Percentiles rank a stretch among this genome's conserved stretches.
Conservation (phyloP, 2,888 invertebrate genomes). For the Masnerella sp. region DNA sequence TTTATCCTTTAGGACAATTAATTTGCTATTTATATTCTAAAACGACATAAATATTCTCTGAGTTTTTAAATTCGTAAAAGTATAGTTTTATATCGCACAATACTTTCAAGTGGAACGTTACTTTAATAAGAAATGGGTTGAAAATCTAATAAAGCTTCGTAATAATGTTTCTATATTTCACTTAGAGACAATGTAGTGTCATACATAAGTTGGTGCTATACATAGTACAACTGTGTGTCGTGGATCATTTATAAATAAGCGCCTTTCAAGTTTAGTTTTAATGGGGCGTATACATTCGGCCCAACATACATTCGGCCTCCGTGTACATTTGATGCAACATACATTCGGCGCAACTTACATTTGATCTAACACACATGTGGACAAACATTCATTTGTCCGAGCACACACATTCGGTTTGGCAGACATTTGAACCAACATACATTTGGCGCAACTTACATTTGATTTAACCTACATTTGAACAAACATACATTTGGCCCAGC, state of each 20-base stretch:
- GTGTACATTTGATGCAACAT: too few relatives aligned
- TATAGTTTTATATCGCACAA: not conserved
- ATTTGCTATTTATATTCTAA: constrained; percentile 1
- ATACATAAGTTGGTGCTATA: constrained; percentile 15
- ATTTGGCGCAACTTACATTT: too few relatives aligned
- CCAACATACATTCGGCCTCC: too few relatives aligned
- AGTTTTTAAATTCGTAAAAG: constrained; percentile 10
- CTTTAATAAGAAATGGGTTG: constrained; percentile 27
- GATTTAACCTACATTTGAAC: too few relatives aligned
- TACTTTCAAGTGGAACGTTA: constrained; percentile 9
- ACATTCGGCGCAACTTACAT: too few relatives aligned
- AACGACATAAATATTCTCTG: too few relatives aligned
- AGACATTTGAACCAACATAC: too few relatives aligned
- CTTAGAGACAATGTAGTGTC: constrained; percentile 22
- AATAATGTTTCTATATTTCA: constrained; percentile 28
- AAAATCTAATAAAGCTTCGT: constrained; percentile 15
- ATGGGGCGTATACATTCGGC: too few relatives aligned
- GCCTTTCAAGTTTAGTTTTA: constrained; percentile 14
- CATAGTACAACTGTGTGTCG: not conserved
- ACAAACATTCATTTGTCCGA: too few relatives aligned
- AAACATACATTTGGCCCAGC: too few relatives aligned
- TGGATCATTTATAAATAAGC: constrained; percentile 34
- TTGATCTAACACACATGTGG: too few relatives aligned
- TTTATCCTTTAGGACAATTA: constrained; percentile 28
- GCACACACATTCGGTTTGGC: too few relatives aligned